Evolutionary conservation across 2,888 invertebrate genomes (phyloP).

Genomic region (Lycaena phlaeas): DNA sequence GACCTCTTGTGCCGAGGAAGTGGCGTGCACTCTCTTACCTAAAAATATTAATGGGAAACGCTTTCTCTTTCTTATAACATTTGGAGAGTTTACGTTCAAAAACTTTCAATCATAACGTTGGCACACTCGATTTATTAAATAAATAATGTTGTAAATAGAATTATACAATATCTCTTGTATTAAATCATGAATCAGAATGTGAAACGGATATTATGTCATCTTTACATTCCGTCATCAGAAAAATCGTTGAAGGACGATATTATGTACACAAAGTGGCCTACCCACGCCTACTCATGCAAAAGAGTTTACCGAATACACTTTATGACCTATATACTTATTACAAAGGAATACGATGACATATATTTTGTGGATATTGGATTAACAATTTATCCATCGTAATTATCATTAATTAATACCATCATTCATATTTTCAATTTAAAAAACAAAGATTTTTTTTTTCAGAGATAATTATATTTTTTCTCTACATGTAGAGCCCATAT

Average conservation of each 20-base stretch:
- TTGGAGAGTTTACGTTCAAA: background rate
- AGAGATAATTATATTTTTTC: too few relatives aligned
- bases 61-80: conserved; percentile 9
- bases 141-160: background rate
- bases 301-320: background rate
- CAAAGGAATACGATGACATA: background rate
- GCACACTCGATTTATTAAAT: background rate
- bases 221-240: background rate
- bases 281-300: too few relatives aligned
- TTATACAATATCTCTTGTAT: too few relatives aligned
- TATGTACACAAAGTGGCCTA: too few relatives aligned
- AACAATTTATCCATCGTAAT: too few relatives aligned
- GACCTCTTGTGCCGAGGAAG: conserved; percentile 37
- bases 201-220: conserved; percentile 5
- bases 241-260: too few relatives aligned
- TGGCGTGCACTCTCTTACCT: conserved; percentile 25
- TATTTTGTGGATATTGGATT: too few relatives aligned
- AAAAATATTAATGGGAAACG: conserved; percentile 12
- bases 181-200: background rate
- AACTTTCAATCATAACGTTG: conserved; percentile 4
- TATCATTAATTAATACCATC: too few relatives aligned
- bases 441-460: too few relatives aligned
- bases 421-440: too few relatives aligned
- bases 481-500: too few relatives aligned
- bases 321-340: background rate